Evolutionary conservation across 2,888 invertebrate species (phyloP), one percentile per base, ranked within the genome.

Genomic region (Epiblema foenella): DNA sequence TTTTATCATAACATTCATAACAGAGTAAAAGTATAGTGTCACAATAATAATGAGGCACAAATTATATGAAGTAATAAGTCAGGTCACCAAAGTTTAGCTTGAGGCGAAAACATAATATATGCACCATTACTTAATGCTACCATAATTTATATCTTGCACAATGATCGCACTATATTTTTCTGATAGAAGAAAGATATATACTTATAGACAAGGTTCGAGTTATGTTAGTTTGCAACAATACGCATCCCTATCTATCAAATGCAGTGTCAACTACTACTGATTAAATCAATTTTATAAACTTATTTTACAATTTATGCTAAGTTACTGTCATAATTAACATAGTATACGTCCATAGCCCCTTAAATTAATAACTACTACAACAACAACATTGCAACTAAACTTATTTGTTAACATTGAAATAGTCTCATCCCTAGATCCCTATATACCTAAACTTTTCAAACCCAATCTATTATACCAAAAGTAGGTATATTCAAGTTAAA

Each of bases 391-490:
- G 57, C 73, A 71, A 73, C 59, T 56, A 74, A 62, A 67, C 59
- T 51, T 49, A 66, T 37, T 49, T 57, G 37, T 39, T 64, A 54
- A 74, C 63, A 58, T 46, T 46, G 54, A 72, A 73, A 75, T 73
- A 69, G 69, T 69, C 67, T 74, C 63, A 64, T 54, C 39, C 62
- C 67, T 69, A 63, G 73, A 39, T 52, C 56, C 66, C 65, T 68
- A 57, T 74, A 75, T n/a, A n/a, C n/a, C n/a, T n/a, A 77, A 72
- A 74, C 74, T 70, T 64, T 68, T 67, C 69, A 75, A 76, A 54
- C 39, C 70, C 60, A 68, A 54, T 33, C 2, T 11, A 10, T 8
- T 59, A 9, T n/a, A 11, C 0, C 37, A 59, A 8, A 42, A 42
- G n/a, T 51, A 51, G 51, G 11, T 42, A 42, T 24, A 42, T 12